Evolutionary conservation across 1,140 invertebrate species (phyloP), one percentile per base, ranked within the genome.

Genomic region (Ips nitidus): DNA sequence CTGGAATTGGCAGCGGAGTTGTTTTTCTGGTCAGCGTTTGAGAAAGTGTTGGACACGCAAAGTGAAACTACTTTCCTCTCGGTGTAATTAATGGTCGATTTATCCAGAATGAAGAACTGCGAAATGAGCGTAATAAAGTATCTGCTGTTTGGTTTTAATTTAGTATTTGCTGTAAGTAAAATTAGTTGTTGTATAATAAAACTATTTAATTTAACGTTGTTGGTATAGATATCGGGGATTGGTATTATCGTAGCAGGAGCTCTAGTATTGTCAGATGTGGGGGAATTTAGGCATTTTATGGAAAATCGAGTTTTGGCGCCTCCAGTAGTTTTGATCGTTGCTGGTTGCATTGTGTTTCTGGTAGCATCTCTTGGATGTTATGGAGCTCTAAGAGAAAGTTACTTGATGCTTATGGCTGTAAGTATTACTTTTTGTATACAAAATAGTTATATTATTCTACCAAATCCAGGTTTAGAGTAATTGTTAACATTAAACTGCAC

Each of bases 351-450:
- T 38, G 85, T 90, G 55, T 90, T 91, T 71, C 71, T 90, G 6
- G 85, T 90, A 47, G 88, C 89, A 3, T 90, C 89, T 65, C 79
- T 91, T 58, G 90, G 90, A 64, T 92, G 90, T 74, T 91, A 88
- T 74, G 90, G 90, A n/a, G 90, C 90, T 8, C 85, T 90, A 45
- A 85, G 86, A 71, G 89, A 91, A 75, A 89, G 86, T 66, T 84
- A 86, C 60, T 86, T 84, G 47, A 83, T 91, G 78, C 79, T 91
- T 1, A 83, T 90, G 52, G 88, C 85, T 8, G 88, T 90, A 81
- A 83, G 83, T 80, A 63, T 50, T 59, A 2, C n/a, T 4, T 41
- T 1, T 59, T 59, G 45, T 22, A 50, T 22, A 22, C 22, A 22
- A 22, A 22, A 22, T 22, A 22, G 22, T 22, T 22, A 22, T 22